phyloP scores from a whole-genome alignment of 2,888 invertebrate species.

The Lasioglossum morio region DNA sequence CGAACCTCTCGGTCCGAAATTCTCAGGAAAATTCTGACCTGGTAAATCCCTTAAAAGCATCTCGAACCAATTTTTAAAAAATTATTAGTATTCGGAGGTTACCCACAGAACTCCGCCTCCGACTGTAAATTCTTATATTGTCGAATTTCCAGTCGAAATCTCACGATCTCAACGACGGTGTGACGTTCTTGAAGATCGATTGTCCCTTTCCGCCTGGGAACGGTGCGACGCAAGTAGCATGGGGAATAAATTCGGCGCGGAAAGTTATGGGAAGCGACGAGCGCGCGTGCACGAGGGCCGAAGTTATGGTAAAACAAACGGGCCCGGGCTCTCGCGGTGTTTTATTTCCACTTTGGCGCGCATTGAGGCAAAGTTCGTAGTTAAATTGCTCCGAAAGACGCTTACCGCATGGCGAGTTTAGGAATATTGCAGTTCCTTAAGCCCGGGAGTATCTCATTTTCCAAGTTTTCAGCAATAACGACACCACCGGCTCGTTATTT shows the following conservation, averaged over 20 bases:
- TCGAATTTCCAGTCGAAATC: background rate
- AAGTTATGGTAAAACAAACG: slow-evolving; percentile 60
- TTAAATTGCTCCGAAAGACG: slow-evolving; percentile 68
- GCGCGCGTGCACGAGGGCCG: background rate
- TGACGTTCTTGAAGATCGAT: background rate
- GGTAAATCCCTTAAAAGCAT: too few species aligned
- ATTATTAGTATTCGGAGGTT: too few species aligned
- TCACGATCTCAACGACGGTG: background rate
- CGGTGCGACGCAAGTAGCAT: background rate
- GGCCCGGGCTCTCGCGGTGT: slow-evolving; percentile 51
- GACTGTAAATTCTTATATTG: background rate
- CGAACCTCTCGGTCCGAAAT: background rate
- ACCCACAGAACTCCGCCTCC: background rate
- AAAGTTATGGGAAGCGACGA: slow-evolving; percentile 12
- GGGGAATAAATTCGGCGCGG: slow-evolving; percentile 43
- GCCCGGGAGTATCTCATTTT: slow-evolving; percentile 53
- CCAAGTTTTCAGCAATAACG: slow-evolving; percentile 54
- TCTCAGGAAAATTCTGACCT: too few species aligned
- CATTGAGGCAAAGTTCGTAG: slow-evolving; percentile 60
- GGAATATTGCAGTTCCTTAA: slow-evolving; percentile 66
- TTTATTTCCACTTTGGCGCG: slow-evolving; percentile 59
- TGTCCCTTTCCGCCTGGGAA: background rate
- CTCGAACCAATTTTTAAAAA: too few species aligned
- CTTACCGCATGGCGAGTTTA: slow-evolving; percentile 61
- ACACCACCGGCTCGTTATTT: slow-evolving; percentile 39